Evolutionary conservation across 2,113 vertebrate genomes (phyloP).

Genomic region (Silurus meridionalis): DNA sequence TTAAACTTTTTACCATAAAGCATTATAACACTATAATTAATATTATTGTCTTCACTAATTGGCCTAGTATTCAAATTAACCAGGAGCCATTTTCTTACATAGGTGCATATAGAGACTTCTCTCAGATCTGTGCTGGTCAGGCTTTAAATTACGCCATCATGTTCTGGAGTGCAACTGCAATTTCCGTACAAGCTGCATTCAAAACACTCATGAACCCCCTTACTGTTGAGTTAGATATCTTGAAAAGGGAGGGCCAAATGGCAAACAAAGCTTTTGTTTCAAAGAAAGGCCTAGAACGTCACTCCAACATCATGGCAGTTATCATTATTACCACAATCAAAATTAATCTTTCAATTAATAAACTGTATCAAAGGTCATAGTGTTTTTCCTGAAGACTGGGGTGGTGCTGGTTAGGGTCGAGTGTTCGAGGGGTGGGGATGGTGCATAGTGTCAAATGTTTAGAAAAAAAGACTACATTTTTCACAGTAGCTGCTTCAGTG

Average conservation of each 20-base stretch:
- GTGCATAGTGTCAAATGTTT: slow-evolving; percentile 40
- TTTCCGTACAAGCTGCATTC: not conserved
- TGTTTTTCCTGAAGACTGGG: not conserved
- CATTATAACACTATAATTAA: slow-evolving; percentile 40
- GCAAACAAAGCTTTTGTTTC: not conserved
- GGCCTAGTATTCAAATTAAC: slow-evolving; percentile 8
- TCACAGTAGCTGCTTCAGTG: slow-evolving; percentile 18
- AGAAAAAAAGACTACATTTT: slow-evolving; percentile 19
- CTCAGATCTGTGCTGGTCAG: no score
- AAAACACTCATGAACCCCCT: not conserved
- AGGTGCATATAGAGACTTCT: not conserved
- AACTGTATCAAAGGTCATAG: not conserved
- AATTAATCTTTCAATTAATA: not conserved
- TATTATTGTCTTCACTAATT: not conserved
- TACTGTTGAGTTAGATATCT: not conserved
- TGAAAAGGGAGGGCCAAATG: not conserved
- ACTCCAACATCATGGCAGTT: not conserved
- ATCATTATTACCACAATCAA: not conserved
- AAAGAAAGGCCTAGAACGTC: not conserved
- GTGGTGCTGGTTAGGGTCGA: not conserved
- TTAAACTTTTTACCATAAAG: slow-evolving; percentile 59
- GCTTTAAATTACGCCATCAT: not conserved
- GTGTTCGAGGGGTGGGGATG: not conserved
- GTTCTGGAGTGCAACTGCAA: not conserved
- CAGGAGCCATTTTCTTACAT: not conserved